Evolutionary conservation across 2,113 vertebrate genomes (phyloP), one percentile per base, ranked within the genome.

Genomic region (Leucosticte australis): DNA sequence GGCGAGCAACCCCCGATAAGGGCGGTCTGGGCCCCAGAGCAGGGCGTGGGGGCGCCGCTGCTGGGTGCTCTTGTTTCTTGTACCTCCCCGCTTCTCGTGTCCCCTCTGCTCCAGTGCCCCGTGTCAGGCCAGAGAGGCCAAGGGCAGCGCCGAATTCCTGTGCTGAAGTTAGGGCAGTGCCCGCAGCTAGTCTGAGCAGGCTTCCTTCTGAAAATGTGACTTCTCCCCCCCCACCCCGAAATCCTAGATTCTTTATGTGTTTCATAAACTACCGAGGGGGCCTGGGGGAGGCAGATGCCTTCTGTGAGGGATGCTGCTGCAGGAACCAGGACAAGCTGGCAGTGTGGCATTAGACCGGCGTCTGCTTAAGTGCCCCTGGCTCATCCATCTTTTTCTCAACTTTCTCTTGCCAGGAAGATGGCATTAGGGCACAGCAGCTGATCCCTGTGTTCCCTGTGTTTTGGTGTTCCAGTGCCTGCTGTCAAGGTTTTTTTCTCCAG

Each of bases 211-310:
- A 46, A 77, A 77, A 60, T 28, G 35, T 30, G 30, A 24, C 9
- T 4, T 37, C 6, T 9, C 20, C 20, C 20, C 19, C 44, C 20
- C 46, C 41, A 14, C 15, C 28, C 13, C 16, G 28, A 35, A 63
- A 11, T 22, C 23, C 3, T 4, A 18, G 2, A 2, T 18, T 10
- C 28, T 39, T 20, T 21, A 2, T 14, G 16, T 15, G 10, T 46
- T 27, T 42, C 31, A 7, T 27, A 19, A 35, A 37, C 18, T 4
- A 1, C 10, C 0, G 19, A n/a, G 17, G 5, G 4, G 4, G 2
- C 10, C 14, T 4, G 4, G 15, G 69, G 17, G 19, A 35, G 52
- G 30, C 6, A 13, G 49, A 7, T 14, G 18, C 19, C 30, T 35
- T 11, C 6, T n/a, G 30, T 9, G 49, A 9, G 62, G 21, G 53